Evolutionary conservation across 2,888 invertebrate genomes (phyloP), one percentile per base, ranked within the genome.

Genomic region (Watsonalla cultraria): DNA sequence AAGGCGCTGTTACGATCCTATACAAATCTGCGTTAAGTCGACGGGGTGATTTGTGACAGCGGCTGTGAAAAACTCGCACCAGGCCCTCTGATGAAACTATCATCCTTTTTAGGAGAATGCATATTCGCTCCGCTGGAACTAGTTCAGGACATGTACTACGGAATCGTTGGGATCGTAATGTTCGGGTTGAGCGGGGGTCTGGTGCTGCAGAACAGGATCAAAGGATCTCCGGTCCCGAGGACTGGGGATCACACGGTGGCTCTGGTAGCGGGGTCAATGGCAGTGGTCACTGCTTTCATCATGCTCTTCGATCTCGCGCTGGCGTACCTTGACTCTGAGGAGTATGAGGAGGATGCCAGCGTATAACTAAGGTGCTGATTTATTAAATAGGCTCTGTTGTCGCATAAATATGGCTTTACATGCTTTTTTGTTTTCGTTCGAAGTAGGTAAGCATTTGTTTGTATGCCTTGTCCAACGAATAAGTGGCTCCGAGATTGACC

Each of bases 71-170:
- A 35, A 7, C 5, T 35, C 35, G 35, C 5, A 35, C 7, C 5
- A 35, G 6, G 7, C 35, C 5, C 7, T 6, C 35, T 35, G 37
- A 37, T 37, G 37, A 37, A 42, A 11, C 42, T 14, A 46, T 14
- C 7, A 7, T 46, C 15, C 35, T 49, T 49, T 87, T 71, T 84
- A 90, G 90, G 90, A 52, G 90, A 90, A 70, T 79, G 87, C 76
- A 67, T 88, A 60, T 82, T 86, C 65, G 82, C 86, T 51, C 89
- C 88, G 33, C 68, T 90, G 72, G 90, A 90, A 63, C 80, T 90
- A 55, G 84, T 90, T 35, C 90, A 90, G 72, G 90, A 90, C 66
- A 86, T 90, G 77, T 89, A 79, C 76, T 90, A 79, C 68, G 85
- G 86, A 37, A 74, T 86, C 46, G 64, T 89, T 39, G 90, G 90